Percentiles rank a stretch among this genome's conserved stretches.
phyloP scores from a whole-genome alignment of 2,797 vertebrate species.

The Telmatherina bonti region DNA sequence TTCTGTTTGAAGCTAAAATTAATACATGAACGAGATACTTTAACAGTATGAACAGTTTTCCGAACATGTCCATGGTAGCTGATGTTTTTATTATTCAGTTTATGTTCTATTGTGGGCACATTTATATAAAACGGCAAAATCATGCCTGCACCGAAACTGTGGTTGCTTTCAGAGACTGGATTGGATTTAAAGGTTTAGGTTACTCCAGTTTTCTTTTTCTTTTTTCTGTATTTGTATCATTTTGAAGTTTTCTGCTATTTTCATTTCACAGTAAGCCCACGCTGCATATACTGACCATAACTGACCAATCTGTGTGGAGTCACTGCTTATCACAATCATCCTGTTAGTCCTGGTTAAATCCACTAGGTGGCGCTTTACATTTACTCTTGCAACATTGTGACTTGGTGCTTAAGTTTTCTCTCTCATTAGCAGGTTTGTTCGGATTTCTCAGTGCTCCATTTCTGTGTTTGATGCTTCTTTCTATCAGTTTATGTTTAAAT shows the following conservation, averaged over 20 bases:
- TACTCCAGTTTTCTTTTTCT: no score
- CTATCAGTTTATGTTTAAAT: neutral
- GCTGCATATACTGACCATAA: neutral
- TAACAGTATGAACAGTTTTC: neutral
- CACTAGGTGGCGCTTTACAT: constrained; percentile 66
- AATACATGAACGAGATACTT: neutral
- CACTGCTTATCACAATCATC: neutral
- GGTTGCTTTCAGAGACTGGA: neutral
- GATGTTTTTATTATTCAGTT: neutral
- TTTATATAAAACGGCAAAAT: neutral
- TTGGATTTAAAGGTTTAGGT: neutral
- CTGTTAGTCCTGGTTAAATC: constrained; percentile 4
- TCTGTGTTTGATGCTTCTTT: neutral
- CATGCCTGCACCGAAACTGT: neutral
- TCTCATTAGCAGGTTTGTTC: neutral
- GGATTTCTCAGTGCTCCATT: neutral
- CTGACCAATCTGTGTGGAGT: no score
- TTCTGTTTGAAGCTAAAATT: neutral
- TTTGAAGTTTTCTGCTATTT: neutral
- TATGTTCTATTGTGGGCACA: neutral
- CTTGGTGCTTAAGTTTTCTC: neutral
- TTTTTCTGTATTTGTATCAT: neutral
- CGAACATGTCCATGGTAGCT: neutral
- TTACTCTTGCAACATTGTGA: constrained; percentile 1
- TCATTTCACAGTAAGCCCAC: neutral